A percentile compares a stretch with the other conserved stretches of the same genome.
These are phyloP conservation scores for Megalops atlanticus DNA, from an alignment of 2,113 vertebrate genomes.

Conservation along the genomic window DNA sequence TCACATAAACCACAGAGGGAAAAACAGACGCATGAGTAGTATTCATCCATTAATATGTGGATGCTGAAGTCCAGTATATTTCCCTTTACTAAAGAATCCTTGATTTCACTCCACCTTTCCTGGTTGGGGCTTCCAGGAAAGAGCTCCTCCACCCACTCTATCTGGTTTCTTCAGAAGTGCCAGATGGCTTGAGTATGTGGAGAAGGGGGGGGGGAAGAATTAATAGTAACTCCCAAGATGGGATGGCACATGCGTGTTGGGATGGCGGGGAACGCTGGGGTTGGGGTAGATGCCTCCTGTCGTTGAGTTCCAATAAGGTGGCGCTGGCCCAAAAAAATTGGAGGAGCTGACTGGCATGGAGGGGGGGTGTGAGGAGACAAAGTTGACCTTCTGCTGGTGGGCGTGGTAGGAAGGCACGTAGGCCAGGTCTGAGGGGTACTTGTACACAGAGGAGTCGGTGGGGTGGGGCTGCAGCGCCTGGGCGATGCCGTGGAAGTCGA, in stretches of 20 bases:
- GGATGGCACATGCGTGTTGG: slow-evolving; percentile 90
- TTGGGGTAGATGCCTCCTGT: slow-evolving; percentile 90
- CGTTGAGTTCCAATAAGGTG: slow-evolving; percentile 96
- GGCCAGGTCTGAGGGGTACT: slow-evolving; percentile 92
- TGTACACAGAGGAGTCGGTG: slow-evolving; percentile 91
- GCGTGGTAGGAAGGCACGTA: slow-evolving; percentile 93
- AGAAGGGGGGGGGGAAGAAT: slow-evolving; percentile 26
- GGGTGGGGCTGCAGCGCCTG: slow-evolving; percentile 97
- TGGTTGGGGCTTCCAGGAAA: slow-evolving; percentile 47
- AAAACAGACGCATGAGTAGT: slow-evolving; percentile 80
- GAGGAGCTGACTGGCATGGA: slow-evolving; percentile 96
- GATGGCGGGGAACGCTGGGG: slow-evolving; percentile 89
- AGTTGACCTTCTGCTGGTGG: slow-evolving; percentile 98
- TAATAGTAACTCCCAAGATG: slow-evolving; percentile 98
- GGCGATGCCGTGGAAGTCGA: slow-evolving; percentile 98
- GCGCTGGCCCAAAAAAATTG: slow-evolving; percentile 91
- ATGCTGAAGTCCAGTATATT: slow-evolving; percentile 68
- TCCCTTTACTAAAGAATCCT: neutral
- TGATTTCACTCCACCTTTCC: slow-evolving; percentile 45
- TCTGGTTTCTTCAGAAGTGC: neutral
- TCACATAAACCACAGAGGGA: slow-evolving; percentile 47
- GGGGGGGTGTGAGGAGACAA: slow-evolving; percentile 88
- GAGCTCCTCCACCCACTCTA: neutral
- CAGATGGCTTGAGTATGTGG: neutral
- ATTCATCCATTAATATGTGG: slow-evolving; percentile 77